Conservation (phyloP, 1,140 invertebrate genomes). For the Apis mellifera region DNA sequence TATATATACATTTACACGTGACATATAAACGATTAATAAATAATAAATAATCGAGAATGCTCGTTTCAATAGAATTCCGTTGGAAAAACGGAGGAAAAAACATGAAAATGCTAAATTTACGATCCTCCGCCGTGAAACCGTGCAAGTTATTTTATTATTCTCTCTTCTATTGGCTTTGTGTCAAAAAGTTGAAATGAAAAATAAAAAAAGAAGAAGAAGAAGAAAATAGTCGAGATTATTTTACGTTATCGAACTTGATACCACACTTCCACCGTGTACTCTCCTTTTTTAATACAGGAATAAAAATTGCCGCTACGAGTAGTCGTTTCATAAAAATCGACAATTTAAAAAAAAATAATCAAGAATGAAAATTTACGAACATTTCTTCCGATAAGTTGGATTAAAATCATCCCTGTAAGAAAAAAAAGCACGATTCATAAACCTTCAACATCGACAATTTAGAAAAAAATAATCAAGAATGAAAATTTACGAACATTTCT, state of each 20-base stretch:
- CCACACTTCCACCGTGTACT: too few species aligned
- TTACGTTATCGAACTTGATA: background rate
- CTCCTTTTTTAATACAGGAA: background rate
- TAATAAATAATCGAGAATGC: background rate
- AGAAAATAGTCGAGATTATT: background rate
- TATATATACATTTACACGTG: background rate
- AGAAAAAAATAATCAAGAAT: too few species aligned
- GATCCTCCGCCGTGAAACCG: background rate
- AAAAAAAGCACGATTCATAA: too few species aligned
- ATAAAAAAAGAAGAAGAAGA: too few species aligned
- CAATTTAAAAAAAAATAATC: background rate
- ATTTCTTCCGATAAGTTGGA: too few species aligned
- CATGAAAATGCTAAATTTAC: background rate
- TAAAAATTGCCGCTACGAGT: background rate
- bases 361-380: too few species aligned
- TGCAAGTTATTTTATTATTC: slow-evolving; percentile 5
- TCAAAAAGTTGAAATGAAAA: background rate
- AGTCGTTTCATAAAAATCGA: background rate
- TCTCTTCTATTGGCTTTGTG: background rate
- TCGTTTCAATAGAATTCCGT: background rate
- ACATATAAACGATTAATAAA: background rate
- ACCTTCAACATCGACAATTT: background rate
- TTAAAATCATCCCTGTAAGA: too few species aligned
- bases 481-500: too few species aligned
- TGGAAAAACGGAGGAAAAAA: background rate